Evolutionary conservation across 1,140 invertebrate genomes (phyloP).

Genomic region (Maniola jurtina): DNA sequence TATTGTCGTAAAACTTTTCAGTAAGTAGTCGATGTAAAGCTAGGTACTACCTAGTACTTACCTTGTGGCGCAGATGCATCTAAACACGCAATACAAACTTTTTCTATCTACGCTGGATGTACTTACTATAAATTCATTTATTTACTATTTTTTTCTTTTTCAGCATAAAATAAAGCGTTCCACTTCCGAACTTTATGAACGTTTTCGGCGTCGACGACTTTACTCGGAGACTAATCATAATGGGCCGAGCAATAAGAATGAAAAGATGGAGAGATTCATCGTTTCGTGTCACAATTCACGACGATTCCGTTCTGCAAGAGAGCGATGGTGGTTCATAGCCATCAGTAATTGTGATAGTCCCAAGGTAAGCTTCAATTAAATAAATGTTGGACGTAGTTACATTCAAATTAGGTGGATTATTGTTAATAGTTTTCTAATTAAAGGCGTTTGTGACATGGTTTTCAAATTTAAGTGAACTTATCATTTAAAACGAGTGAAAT

Average conservation of each 20-base stretch:
- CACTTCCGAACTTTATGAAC: constrained; percentile 49
- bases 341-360: constrained; percentile 84
- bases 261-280: constrained; percentile 49
- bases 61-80: too few species aligned
- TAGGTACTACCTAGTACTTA: too few species aligned
- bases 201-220: constrained; percentile 49
- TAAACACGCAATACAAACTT: too few species aligned
- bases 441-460: too few species aligned
- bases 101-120: background rate
- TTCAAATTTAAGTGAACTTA: background rate
- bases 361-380: constrained; percentile 67
- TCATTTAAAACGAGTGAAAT: background rate
- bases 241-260: constrained; percentile 24
- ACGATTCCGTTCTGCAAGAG: constrained; percentile 83
- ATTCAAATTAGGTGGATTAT: background rate
- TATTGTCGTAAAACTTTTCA: too few species aligned
- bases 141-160: constrained; percentile 26
- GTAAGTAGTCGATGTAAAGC: too few species aligned
- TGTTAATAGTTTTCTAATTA: too few species aligned
- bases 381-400: too few species aligned
- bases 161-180: constrained; percentile 69
- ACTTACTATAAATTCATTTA: too few species aligned
- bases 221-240: constrained; percentile 46
- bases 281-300: constrained; percentile 81
- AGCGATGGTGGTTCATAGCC: constrained; percentile 89